Conservation (phyloP, 2,113 vertebrate genomes). For the Erythrolamprus reginae region DNA sequence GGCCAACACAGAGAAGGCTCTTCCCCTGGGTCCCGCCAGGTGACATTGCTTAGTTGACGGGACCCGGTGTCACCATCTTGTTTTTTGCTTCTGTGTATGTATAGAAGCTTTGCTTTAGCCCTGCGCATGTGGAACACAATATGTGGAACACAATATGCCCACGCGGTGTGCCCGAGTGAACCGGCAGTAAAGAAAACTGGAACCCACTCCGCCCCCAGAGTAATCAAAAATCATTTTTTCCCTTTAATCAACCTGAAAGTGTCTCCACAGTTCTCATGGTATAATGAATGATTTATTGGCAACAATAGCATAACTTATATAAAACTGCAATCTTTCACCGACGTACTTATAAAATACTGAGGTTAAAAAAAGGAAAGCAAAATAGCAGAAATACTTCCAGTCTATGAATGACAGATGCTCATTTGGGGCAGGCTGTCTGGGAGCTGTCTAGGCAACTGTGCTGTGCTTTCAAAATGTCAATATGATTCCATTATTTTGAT, state of each 20-base stretch:
- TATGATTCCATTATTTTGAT: conserved; percentile 31
- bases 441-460: conserved; percentile 38
- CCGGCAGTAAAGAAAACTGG: too few relatives aligned
- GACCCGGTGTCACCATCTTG: too few relatives aligned
- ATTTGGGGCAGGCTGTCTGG: conserved; percentile 40
- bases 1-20: too few relatives aligned
- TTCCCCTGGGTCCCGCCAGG: too few relatives aligned
- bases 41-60: too few relatives aligned
- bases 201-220: not conserved
- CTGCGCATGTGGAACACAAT: too few relatives aligned
- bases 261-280: conserved; percentile 33
- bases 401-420: conserved; percentile 54
- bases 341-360: conserved; percentile 46
- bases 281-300: conserved; percentile 46
- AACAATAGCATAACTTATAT: conserved; percentile 27
- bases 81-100: too few relatives aligned
- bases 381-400: conserved; percentile 48
- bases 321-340: conserved; percentile 50
- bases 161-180: too few relatives aligned
- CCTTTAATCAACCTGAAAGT: conserved; percentile 38
- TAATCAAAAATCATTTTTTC: conserved; percentile 39
- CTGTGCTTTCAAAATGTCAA: conserved; percentile 40
- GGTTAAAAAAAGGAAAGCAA: conserved; percentile 29
- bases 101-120: too few relatives aligned
- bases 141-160: too few relatives aligned